phyloP scores from a whole-genome alignment of 2,113 vertebrate species.

The Nerophis ophidion region DNA sequence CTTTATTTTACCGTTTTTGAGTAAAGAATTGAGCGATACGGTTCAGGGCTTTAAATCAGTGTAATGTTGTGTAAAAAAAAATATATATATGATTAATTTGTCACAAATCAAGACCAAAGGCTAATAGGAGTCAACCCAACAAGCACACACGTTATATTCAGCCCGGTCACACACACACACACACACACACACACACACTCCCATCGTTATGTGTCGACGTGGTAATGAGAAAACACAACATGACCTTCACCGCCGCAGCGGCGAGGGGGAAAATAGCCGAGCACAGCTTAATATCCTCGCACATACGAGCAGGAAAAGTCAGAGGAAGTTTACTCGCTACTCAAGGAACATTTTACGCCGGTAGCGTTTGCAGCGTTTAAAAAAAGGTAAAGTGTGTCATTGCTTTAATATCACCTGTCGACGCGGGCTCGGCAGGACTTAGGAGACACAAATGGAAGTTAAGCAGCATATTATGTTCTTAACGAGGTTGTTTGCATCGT shows the following conservation, averaged over 20 bases:
- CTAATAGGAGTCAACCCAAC: not conserved
- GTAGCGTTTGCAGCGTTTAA: constrained; percentile 2
- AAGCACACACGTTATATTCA: constrained; percentile 23
- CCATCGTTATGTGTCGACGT: constrained; percentile 34
- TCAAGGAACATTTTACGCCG: constrained; percentile 5
- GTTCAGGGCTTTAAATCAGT: constrained; percentile 13
- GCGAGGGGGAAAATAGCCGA: constrained; percentile 19
- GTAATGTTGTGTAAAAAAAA: constrained; percentile 19
- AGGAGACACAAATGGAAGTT: not conserved
- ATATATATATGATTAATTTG: constrained; percentile 16
- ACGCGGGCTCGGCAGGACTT: not conserved
- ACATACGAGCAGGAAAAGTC: constrained; percentile 32
- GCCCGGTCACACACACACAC: not conserved
- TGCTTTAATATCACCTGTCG: too few relatives aligned
- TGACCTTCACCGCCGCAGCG: constrained; percentile 32
- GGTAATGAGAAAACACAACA: constrained; percentile 46
- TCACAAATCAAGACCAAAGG: constrained; percentile 8
- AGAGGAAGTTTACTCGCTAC: constrained; percentile 16
- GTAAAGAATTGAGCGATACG: constrained; percentile 16
- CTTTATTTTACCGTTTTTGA: constrained; percentile 1
- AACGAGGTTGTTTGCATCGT: too few relatives aligned
- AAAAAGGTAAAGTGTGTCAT: not conserved
- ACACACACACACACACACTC: too few relatives aligned
- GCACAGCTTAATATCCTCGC: constrained; percentile 30
- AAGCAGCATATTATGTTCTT: too few relatives aligned